Base-by-base conservation (phyloP, 2,113 vertebrate genomes). In the Sclerurus mexicanus region DNA sequence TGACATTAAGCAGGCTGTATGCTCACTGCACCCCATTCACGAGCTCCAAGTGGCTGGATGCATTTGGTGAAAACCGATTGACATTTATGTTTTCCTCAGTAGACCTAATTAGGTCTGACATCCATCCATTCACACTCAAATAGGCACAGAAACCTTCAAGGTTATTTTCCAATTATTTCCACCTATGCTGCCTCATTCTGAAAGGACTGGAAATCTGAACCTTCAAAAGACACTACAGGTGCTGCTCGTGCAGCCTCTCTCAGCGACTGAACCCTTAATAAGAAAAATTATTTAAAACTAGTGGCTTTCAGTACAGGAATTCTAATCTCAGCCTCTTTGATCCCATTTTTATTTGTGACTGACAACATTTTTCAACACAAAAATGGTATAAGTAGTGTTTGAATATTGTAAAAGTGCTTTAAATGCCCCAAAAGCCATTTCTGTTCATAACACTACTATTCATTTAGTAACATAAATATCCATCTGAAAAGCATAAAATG, bases 91-190 rank as follows among this genome's bases (percentile, higher is more conserved):
- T 94, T 96, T 79, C 66, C 95, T 95, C 94, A 76, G 90, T 40
- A 93, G 94, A 85, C 79, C 75, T 96, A 94, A 94, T 96, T 93
- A 97, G 75, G 71, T 88, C 90, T 97, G 94, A 95, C 92, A 76
- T 25, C 68, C 49, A 93, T 92, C 92, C 82, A 94, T 96, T 93
- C 95, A 92, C 92, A 96, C 94, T 94, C 92, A 94, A 90, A 90
- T 49, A 80, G 71, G 63, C 88, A 91, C 49, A 90, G 66, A 94
- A 91, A 83, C 62, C 82, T 91, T 89, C 81, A 91, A 94, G 71
- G 71, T 93, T 96, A 90, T 92, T 93, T 88, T 79, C 87, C 71
- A 95, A 40, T 93, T 94, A 83, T 69, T 95, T 87, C 78, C 63
- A 88, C 75, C n/a, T 79, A 56, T 33, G 58, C 49, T 55, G 47